Conservation (phyloP, 2,888 invertebrate genomes). For the Xanthorhoe designata region DNA sequence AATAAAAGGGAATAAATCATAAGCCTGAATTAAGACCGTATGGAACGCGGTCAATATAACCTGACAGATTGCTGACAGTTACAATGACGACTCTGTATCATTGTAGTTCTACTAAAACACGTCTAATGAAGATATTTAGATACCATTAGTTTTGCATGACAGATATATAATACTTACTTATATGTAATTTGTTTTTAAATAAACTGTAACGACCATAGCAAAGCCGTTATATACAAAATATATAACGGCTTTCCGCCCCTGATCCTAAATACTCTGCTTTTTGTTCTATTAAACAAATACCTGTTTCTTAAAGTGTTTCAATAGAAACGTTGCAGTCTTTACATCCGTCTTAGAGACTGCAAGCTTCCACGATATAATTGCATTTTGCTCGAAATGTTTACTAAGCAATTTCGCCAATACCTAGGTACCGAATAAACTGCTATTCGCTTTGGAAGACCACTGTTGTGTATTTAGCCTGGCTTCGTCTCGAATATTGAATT, state of each 20-base stretch:
- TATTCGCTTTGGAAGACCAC: neutral
- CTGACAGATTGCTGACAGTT: neutral
- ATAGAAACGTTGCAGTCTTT: too few relatives aligned
- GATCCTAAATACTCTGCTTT: too few relatives aligned
- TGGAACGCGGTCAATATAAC: constrained; percentile 16
- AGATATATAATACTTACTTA: too few relatives aligned
- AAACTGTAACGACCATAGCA: too few relatives aligned
- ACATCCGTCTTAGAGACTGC: too few relatives aligned
- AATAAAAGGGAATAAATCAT: constrained; percentile 40
- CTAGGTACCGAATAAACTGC: neutral
- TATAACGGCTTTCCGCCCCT: too few relatives aligned
- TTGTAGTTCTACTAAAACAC: neutral
- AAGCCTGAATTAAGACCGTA: constrained; percentile 29
- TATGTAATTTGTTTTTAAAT: too few relatives aligned
- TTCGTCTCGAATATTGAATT: constrained; percentile 38
- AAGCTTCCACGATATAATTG: neutral
- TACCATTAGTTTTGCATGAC: too few relatives aligned
- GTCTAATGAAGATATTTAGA: neutral
- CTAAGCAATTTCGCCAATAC: neutral
- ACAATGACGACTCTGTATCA: neutral
- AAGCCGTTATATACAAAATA: too few relatives aligned
- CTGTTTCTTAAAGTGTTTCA: too few relatives aligned
- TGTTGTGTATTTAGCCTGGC: constrained; percentile 3
- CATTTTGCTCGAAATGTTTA: neutral
- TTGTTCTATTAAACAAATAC: too few relatives aligned